Evolutionary conservation across 1,140 invertebrate genomes (phyloP), one percentile per base, ranked within the genome.

Genomic region (Drosophila funebris): DNA sequence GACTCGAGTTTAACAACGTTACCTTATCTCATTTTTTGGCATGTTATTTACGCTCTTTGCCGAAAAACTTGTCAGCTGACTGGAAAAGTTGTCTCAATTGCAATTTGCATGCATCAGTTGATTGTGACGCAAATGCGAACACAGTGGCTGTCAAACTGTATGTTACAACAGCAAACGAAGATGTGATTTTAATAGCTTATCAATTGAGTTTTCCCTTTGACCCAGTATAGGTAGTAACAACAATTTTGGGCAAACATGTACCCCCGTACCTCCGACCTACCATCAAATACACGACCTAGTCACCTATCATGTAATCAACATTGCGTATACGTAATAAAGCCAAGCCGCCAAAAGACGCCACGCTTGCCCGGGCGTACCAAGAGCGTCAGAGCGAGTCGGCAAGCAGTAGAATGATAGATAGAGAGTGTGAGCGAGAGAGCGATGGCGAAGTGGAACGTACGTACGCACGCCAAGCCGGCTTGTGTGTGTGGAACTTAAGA

Each of bases 281-380:
- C 24, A 36, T 7, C 4, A n/a, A 16, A 13, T 16, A 43, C 66
- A 57, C 67, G 61, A 66, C 67, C 67, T 75, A 75, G 61, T 75
- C 76, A 66, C 61, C 39, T 64, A 57, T 78, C 76, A 84, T 84
- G 80, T 84, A 84, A 79, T 76, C 74, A 77, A 77, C 71, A 58
- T 73, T 72, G 61, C 77, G 77, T 79, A 75, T 81, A 46, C 78
- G 78, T 72, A 67, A 67, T 72, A 72, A 36, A 72, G 29, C 50
- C 43, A 22, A 37, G 62, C 68, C 68, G 68, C 60, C 62, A 67
- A 72, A 43, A 60, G 31, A 36, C 37, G 46, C 43, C 24, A 41
- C 31, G 43, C 53, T 72, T 52, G 69, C 54, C 70, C 70, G 63
- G 63, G 63, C 63, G 31, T 16, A 13, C 52, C n/a, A 33, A 6